phyloP scores from a whole-genome alignment of 92 coral and sea anemone species.

The Bergia sp. region DNA sequence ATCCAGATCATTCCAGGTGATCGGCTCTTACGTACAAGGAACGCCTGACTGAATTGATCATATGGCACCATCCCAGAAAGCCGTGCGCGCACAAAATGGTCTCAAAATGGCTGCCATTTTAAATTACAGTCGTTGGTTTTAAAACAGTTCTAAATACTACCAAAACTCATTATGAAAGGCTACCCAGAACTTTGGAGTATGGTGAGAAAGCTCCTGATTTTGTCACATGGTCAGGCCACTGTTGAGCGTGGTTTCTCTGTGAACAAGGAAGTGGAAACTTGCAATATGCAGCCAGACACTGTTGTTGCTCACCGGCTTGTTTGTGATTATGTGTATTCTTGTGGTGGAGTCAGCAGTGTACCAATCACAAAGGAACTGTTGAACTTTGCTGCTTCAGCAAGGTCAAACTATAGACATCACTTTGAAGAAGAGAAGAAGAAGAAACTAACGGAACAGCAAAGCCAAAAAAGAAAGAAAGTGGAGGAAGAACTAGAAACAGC shows the following conservation, averaged over 20 bases:
- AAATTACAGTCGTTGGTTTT: no score
- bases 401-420: not conserved
- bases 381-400: slow-evolving; percentile 2
- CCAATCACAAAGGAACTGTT: not conserved
- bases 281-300: not conserved
- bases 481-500: not conserved
- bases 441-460: not conserved
- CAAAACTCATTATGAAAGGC: no score
- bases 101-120: no score
- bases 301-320: not conserved
- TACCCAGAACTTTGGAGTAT: not conserved
- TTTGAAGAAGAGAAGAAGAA: not conserved
- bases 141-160: no score
- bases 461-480: not conserved
- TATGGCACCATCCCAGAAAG: no score
- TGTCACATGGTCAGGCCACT: slow-evolving; percentile 34
- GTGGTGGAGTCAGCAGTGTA: not conserved
- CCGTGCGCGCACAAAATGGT: no score
- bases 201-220: not conserved
- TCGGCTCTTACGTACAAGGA: no score
- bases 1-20: no score
- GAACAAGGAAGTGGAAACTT: slow-evolving; percentile 19
- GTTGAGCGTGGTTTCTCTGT: not conserved
- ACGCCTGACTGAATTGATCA: no score
- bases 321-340: not conserved